phyloP scores from a whole-genome alignment of 2,113 vertebrate genomes.

The Zosterops pallidus region DNA sequence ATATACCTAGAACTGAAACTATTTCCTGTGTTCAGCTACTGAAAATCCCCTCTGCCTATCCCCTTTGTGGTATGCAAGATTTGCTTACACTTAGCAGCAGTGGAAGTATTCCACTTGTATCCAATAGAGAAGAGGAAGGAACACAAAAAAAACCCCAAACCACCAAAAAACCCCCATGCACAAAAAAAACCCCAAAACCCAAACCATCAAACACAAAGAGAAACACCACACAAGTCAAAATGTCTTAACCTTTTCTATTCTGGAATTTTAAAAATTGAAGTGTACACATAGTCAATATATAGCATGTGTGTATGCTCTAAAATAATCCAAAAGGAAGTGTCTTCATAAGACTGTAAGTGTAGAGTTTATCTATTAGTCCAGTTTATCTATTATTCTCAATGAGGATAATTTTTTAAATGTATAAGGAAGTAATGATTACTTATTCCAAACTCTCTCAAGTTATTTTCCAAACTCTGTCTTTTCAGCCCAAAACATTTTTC shows the following conservation, averaged over 20 bases:
- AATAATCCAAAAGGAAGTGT: conserved; percentile 18
- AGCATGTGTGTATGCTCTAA: background rate
- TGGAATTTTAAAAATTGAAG: conserved; percentile 13
- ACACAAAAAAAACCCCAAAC: background rate
- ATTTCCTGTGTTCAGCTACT: background rate
- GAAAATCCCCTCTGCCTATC: background rate
- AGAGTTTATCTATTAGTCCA: background rate
- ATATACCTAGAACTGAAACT: background rate
- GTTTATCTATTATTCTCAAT: background rate
- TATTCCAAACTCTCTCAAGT: background rate
- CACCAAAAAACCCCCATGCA: background rate
- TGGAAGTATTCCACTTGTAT: background rate
- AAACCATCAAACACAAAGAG: background rate
- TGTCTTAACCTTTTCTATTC: background rate
- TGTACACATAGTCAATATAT: background rate
- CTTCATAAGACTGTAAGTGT: background rate
- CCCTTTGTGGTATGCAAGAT: background rate
- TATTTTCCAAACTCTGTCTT: background rate
- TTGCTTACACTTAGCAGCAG: background rate
- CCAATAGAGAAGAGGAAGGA: background rate
- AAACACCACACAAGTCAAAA: background rate
- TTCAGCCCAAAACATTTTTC: background rate
- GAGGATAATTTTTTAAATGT: background rate
- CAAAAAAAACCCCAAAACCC: background rate
- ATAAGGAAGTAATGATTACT: background rate